Percentiles rank a stretch among this genome's conserved stretches.
Conservation (phyloP, 1,140 invertebrate genomes). For the Chymomyza costata region DNA sequence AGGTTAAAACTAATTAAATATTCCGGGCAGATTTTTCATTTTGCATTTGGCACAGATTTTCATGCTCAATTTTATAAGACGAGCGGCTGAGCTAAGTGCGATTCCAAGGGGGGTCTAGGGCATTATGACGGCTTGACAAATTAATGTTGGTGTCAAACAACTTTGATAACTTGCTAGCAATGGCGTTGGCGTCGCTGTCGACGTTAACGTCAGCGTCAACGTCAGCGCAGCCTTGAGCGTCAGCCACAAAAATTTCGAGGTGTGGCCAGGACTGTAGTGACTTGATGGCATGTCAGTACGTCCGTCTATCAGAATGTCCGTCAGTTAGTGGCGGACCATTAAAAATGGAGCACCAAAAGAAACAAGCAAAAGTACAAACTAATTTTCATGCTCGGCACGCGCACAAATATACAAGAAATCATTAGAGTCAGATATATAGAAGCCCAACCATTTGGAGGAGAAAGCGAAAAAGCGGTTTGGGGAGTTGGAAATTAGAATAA, state of each 20-base stretch:
- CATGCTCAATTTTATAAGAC: conserved; percentile 39
- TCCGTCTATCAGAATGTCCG: background rate
- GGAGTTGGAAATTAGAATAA: conserved; percentile 60
- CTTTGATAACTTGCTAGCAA: conserved; percentile 61
- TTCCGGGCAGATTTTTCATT: conserved; percentile 31
- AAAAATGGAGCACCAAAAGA: conserved; percentile 4
- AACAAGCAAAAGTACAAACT: conserved; percentile 47
- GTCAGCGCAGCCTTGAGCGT: conserved; percentile 39
- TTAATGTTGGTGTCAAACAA: conserved; percentile 62
- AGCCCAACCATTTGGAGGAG: too few relatives aligned
- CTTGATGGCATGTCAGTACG: conserved; percentile 24
- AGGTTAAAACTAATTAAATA: conserved; percentile 68
- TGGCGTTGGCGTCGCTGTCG: conserved; percentile 42
- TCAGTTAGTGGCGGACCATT: too few relatives aligned
- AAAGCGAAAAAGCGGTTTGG: conserved; percentile 20
- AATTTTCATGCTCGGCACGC: conserved; percentile 68
- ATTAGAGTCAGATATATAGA: too few relatives aligned
- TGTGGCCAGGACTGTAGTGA: conserved; percentile 53
- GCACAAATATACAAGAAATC: conserved; percentile 45
- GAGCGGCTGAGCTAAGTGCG: conserved; percentile 43
- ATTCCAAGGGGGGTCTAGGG: conserved; percentile 19
- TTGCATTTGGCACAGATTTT: conserved; percentile 15
- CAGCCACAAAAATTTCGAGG: conserved; percentile 54
- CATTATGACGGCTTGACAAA: conserved; percentile 68
- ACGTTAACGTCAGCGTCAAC: conserved; percentile 60